Evolutionary conservation across 1,140 invertebrate species (phyloP), one percentile per base, ranked within the genome.

Genomic region (Battus philenor): DNA sequence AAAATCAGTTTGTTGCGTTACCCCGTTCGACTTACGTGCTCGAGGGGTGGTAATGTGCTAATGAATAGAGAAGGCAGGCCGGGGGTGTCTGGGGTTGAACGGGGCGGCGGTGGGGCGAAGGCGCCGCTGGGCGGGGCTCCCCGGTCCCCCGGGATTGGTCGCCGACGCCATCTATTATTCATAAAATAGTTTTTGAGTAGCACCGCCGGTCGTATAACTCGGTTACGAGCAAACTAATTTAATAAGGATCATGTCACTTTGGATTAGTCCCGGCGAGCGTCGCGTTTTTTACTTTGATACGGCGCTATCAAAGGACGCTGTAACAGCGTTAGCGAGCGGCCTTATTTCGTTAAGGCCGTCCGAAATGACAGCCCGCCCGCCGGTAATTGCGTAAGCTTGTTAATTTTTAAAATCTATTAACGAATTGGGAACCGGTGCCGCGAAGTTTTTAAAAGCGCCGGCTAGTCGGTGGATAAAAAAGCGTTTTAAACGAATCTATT

Each of bases 151-250:
- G 80, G 80, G 80, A 84, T 84, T 84, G 80, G 80, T 68, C 72
- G 77, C 53, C 55, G 61, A 61, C 69, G 66, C 63, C 74, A 81
- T 84, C 77, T 84, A 84, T 82, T 82, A 84, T 84, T 84, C 80
- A 84, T 82, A 84, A 84, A 82, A 84, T 84, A 84, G 80, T 84
- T 84, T 84, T 84, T 84, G 77, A 84, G 72, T 78, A 69, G 71
- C 75, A 66, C 73, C 79, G 67, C 60, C 68, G 73, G 60, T 66
- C 75, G 65, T 58, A 64, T 84, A 84, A 84, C 72, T 66, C 63
- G 56, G 65, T 81, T 84, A 84, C 54, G 54, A 48, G 38, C 48
- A 58, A 60, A 56, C 62, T 78, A 82, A 84, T 64, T 64, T 68
- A 75, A 84, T 84, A 84, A 84, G 80, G 63, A 77, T 84, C 76